Percentiles rank a stretch among this genome's conserved stretches.
Conservation (phyloP, 2,113 vertebrate genomes). For the Malurus melanocephalus region DNA sequence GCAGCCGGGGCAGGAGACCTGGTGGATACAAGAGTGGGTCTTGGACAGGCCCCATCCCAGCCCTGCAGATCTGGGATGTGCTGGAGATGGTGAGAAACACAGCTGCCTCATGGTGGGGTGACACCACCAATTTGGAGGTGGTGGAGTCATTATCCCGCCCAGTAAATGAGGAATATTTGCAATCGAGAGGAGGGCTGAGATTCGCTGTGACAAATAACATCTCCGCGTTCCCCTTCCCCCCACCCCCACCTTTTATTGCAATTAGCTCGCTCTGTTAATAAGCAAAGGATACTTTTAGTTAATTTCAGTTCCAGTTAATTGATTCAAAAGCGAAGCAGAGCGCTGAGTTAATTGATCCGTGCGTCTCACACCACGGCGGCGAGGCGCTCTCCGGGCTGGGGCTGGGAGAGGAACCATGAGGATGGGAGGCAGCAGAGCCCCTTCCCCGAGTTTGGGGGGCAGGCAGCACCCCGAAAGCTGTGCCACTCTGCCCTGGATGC, state of each 20-base stretch:
- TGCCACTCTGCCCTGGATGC: neutral
- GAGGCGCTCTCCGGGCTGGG: slow-evolving; percentile 22
- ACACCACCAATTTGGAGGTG: neutral
- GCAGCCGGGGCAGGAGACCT: neutral
- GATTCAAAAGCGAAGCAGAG: slow-evolving; percentile 65
- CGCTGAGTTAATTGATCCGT: slow-evolving; percentile 65
- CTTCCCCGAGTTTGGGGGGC: fast-evolving
- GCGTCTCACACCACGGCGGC: slow-evolving; percentile 20
- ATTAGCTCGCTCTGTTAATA: slow-evolving; percentile 66
- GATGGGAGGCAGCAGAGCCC: neutral
- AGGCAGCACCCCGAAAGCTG: neutral
- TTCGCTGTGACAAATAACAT: slow-evolving; percentile 19
- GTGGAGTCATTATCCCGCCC: slow-evolving; percentile 7
- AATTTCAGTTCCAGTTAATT: slow-evolving; percentile 65
- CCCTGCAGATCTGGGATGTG: neutral
- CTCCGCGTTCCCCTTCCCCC: neutral
- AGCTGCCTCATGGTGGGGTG: neutral
- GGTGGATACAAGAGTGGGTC: neutral
- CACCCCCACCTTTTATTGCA: slow-evolving; percentile 20
- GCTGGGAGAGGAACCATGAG: neutral
- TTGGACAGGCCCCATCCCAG: fast-evolving
- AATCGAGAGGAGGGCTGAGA: slow-evolving; percentile 25
- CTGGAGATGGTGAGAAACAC: neutral
- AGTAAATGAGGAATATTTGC: slow-evolving; percentile 16
- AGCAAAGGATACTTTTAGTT: slow-evolving; percentile 68